Evolutionary conservation across 2,888 invertebrate species (phyloP).

Genomic region (Philhelius pedissequus): DNA sequence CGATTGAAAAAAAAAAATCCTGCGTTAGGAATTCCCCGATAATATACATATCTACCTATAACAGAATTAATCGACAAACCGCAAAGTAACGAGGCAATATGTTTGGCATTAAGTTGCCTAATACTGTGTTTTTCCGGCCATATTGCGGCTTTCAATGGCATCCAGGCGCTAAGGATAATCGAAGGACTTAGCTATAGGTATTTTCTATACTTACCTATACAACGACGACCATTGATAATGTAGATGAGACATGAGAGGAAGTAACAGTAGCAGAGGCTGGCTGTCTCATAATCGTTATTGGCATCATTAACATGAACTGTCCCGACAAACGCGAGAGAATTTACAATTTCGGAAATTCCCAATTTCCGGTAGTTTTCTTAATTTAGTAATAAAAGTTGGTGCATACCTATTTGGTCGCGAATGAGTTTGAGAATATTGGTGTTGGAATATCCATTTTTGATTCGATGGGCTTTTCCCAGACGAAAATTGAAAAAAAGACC

Average conservation of each 20-base stretch:
- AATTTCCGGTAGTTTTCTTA: conserved; percentile 42
- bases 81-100: conserved; percentile 40
- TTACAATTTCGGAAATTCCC: conserved; percentile 47
- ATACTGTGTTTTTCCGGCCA: conserved; percentile 51
- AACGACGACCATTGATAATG: background rate
- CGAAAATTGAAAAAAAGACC: background rate
- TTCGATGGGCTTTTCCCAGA: conserved; percentile 19
- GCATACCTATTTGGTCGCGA: background rate
- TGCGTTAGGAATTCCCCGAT: conserved; percentile 39
- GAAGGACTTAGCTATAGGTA: background rate
- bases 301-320: conserved; percentile 39
- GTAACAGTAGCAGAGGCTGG: conserved; percentile 39
- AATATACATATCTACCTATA: no score
- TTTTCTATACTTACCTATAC: background rate
- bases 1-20: conserved; percentile 52
- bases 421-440: background rate
- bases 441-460: conserved; percentile 31
- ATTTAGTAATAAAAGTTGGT: background rate
- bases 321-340: background rate
- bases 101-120: conserved; percentile 59
- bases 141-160: background rate
- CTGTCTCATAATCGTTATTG: conserved; percentile 36
- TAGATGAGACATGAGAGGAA: background rate
- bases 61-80: conserved; percentile 43
- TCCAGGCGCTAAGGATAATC: conserved; percentile 48